Conservation (phyloP, 1,140 invertebrate genomes). For the Goniozus legneri region DNA sequence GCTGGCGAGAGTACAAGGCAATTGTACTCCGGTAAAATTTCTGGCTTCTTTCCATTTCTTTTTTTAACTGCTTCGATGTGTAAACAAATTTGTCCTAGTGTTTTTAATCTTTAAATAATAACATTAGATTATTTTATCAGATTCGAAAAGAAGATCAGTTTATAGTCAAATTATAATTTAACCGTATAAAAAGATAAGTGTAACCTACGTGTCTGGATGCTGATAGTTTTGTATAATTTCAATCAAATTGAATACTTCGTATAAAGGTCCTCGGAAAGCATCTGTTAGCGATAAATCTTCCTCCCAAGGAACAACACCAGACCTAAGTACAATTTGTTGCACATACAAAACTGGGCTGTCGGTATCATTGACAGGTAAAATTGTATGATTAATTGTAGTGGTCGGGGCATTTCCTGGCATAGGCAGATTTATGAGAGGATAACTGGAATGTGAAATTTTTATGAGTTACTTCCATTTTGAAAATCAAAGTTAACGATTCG, state of each 20-base stretch:
- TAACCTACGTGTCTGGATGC: conserved; percentile 67
- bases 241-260: conserved; percentile 81
- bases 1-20: conserved; percentile 92
- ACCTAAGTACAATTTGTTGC: conserved; percentile 72
- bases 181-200: neutral
- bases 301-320: conserved; percentile 83
- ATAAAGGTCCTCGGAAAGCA: conserved; percentile 83
- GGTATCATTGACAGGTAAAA: conserved; percentile 39
- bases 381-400: conserved; percentile 38
- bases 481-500: neutral
- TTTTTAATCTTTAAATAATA: conserved; percentile 58
- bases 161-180: neutral
- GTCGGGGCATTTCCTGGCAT: conserved; percentile 76
- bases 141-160: conserved; percentile 1
- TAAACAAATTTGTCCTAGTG: conserved; percentile 78
- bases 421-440: conserved; percentile 75
- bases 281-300: conserved; percentile 76
- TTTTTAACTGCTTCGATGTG: conserved; percentile 79
- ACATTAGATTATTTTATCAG: conserved; percentile 2
- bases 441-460: conserved; percentile 57
- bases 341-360: conserved; percentile 71
- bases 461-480: neutral
- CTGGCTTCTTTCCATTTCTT: conserved; percentile 54
- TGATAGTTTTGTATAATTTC: conserved; percentile 84
- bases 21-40: conserved; percentile 81